A percentile compares a stretch with the other conserved stretches of the same genome.
Conservation (phyloP, 2,797 vertebrate genomes). For the Cyclopterus lumpus region DNA sequence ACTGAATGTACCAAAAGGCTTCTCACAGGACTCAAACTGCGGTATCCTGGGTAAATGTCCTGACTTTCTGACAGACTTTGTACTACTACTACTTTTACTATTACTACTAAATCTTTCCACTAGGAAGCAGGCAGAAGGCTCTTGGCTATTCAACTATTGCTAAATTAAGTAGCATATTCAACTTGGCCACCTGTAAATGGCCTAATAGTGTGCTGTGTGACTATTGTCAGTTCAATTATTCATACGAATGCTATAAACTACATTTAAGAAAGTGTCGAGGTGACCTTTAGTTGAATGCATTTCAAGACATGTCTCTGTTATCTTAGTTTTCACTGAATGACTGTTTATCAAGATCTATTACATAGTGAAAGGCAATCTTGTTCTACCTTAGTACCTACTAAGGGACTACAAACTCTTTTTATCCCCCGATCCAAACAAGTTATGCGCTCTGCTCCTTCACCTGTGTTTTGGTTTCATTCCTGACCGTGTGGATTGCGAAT, state of each 20-base stretch:
- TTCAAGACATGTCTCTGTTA: neutral
- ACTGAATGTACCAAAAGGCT: neutral
- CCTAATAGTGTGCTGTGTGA: too few species aligned
- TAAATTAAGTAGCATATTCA: neutral
- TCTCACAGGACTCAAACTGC: neutral
- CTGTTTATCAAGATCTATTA: neutral
- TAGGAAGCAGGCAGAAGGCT: neutral
- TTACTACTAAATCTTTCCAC: neutral
- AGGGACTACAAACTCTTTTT: neutral
- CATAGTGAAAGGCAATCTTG: neutral
- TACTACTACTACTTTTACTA: neutral
- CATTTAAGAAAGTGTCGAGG: neutral
- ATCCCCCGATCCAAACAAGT: neutral
- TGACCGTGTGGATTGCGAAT: neutral
- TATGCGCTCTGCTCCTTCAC: neutral
- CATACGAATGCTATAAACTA: neutral
- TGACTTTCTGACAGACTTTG: too few species aligned
- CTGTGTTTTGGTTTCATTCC: neutral
- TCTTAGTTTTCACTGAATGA: neutral
- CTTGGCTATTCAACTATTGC: neutral
- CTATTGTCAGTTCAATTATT: neutral
- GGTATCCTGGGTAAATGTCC: neutral
- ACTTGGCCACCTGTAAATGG: neutral
- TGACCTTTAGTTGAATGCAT: slow-evolving; percentile 10
- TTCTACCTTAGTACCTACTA: neutral